Percentiles rank a stretch among this genome's conserved stretches.
Conservation (phyloP, 2,888 invertebrate species). For the Zaprionus lineosus region DNA sequence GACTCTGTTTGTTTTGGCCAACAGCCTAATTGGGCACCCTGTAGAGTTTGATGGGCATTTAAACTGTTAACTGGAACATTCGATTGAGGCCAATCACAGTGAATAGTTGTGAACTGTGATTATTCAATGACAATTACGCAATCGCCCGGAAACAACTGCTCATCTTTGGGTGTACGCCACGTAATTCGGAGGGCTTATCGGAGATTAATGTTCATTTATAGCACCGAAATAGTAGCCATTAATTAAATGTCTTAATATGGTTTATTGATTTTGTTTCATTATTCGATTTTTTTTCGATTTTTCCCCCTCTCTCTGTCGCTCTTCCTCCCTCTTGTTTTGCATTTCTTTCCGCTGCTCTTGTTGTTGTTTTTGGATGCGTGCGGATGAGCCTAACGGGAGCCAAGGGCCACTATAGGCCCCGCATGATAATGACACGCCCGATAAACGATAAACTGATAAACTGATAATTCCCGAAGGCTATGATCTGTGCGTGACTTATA, state of each 20-base stretch:
- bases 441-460: conserved; percentile 50
- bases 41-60: too few relatives aligned
- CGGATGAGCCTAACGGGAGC: conserved; percentile 42
- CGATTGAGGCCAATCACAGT: conserved; percentile 15
- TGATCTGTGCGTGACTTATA: conserved; percentile 31
- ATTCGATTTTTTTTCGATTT: neutral
- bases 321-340: too few relatives aligned
- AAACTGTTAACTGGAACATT: neutral
- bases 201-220: conserved; percentile 49
- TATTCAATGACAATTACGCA: conserved; percentile 30
- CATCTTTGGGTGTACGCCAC: conserved; percentile 1
- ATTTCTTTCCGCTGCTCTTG: too few relatives aligned
- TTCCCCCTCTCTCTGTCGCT: too few relatives aligned
- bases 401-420: too few relatives aligned
- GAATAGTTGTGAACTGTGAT: conserved; percentile 13
- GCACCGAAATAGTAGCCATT: conserved; percentile 40
- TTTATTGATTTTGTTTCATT: conserved; percentile 59
- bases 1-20: too few relatives aligned
- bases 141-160: conserved; percentile 1
- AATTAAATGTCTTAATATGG: conserved; percentile 62
- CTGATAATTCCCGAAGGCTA: conserved; percentile 44
- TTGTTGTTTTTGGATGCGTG: too few relatives aligned
- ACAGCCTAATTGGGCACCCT: too few relatives aligned
- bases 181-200: conserved; percentile 40
- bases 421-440: too few relatives aligned